phyloP scores from a whole-genome alignment of 2,113 vertebrate genomes.

The Rhadina sibilatrix region DNA sequence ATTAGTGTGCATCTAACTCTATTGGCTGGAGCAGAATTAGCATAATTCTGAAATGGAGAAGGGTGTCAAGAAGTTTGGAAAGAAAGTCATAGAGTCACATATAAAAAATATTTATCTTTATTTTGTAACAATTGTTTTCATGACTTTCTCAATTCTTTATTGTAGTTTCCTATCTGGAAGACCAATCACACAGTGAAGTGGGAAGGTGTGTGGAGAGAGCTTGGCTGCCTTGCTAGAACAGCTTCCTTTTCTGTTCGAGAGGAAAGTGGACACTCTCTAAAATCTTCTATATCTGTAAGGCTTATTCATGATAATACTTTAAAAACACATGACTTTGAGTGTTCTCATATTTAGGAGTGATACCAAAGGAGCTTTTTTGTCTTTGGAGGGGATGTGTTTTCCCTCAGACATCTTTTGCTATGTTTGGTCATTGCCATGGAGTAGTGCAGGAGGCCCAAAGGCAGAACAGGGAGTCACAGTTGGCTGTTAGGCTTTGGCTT shows the following conservation, averaged over 20 bases:
- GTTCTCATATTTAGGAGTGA: not conserved
- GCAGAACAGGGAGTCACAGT: not conserved
- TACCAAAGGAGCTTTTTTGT: not conserved
- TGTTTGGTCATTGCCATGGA: not conserved
- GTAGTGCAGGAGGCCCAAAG: not conserved
- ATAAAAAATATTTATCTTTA: not conserved
- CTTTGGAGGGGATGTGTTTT: not conserved
- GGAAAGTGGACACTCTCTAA: constrained; percentile 93
- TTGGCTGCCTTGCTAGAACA: constrained; percentile 90
- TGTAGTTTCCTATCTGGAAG: constrained; percentile 88
- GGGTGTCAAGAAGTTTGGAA: not conserved
- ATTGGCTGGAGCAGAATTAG: not conserved
- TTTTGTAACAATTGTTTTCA: not conserved
- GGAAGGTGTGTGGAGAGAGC: constrained; percentile 94
- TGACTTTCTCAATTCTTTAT: not conserved
- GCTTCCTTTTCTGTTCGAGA: constrained; percentile 93
- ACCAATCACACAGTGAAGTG: constrained; percentile 91
- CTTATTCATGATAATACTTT: not conserved
- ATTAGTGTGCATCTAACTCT: not conserved
- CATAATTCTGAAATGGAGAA: not conserved
- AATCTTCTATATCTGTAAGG: constrained; percentile 89
- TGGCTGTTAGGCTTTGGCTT: not conserved
- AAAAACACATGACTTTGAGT: not conserved
- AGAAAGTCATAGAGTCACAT: not conserved
- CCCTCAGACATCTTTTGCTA: not conserved